These are phyloP conservation scores for Penaeus chinensis DNA, from an alignment of 1,140 invertebrate species.

Conservation along the genomic window DNA sequence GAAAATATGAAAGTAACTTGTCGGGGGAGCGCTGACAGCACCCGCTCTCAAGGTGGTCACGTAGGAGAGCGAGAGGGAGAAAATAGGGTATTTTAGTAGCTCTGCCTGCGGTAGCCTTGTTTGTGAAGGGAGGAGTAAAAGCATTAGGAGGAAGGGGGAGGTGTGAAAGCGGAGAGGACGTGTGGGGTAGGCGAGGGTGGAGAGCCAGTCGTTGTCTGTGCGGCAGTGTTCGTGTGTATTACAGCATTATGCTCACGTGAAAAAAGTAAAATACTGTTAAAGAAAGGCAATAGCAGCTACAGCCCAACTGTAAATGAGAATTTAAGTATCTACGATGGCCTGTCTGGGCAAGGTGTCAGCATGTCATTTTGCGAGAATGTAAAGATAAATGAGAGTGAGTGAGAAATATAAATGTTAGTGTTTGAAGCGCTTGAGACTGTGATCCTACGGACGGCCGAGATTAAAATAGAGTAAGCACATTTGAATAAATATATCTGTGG, in stretches of 20 bases:
- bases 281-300: not conserved
- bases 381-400: too few relatives aligned
- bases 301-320: not conserved
- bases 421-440: too few relatives aligned
- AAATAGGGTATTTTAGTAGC: not conserved
- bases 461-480: too few relatives aligned
- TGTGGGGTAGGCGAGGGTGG: conserved; percentile 6
- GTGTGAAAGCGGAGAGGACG: not conserved
- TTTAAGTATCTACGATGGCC: too few relatives aligned
- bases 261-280: not conserved
- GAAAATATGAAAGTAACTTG: not conserved
- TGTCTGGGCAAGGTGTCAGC: too few relatives aligned
- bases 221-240: not conserved
- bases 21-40: not conserved
- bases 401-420: too few relatives aligned
- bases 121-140: not conserved
- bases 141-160: conserved; percentile 10
- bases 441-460: too few relatives aligned
- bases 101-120: not conserved
- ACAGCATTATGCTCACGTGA: not conserved
- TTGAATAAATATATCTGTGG: too few relatives aligned
- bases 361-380: too few relatives aligned
- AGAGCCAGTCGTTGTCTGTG: not conserved
- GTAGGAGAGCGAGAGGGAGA: not conserved
- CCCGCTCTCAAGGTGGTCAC: not conserved